A percentile compares a stretch with the other conserved stretches of the same genome.
phyloP scores from a whole-genome alignment of 1,140 invertebrate genomes.

The Eueides isabella region DNA sequence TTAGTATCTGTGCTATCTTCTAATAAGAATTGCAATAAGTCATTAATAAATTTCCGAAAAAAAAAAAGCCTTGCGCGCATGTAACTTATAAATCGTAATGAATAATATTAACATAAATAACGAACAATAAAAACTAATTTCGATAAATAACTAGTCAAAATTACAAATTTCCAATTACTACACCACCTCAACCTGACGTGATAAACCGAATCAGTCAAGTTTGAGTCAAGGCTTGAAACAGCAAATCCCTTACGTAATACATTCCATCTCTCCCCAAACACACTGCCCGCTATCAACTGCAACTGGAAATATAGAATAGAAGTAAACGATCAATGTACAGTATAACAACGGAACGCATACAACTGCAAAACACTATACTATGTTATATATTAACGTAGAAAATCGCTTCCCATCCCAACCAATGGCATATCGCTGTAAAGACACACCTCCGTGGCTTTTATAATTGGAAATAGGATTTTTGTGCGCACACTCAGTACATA shows the following conservation, averaged over 20 bases:
- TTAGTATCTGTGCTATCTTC: no score
- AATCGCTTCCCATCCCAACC: conserved; percentile 32
- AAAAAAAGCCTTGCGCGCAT: no score
- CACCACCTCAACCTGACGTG: neutral
- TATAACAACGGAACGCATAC: neutral
- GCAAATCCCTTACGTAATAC: neutral
- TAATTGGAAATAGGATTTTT: conserved; percentile 76
- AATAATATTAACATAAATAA: neutral
- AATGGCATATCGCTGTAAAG: conserved; percentile 53
- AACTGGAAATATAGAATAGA: neutral
- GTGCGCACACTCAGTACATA: conserved; percentile 61
- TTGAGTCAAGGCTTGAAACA: neutral
- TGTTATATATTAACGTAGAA: neutral
- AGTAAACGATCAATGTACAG: neutral
- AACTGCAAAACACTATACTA: neutral
- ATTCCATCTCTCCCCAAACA: neutral
- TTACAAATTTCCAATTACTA: neutral
- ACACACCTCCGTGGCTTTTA: conserved; percentile 76
- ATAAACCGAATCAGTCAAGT: conserved; percentile 11
- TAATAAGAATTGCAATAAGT: no score
- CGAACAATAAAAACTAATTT: neutral
- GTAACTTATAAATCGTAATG: neutral
- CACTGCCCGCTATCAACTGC: neutral
- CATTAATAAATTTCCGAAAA: no score
- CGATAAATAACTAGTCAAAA: neutral